Evolutionary conservation across 2,797 vertebrate genomes (phyloP).

Genomic region (Ptychobarbus kaznakovi): DNA sequence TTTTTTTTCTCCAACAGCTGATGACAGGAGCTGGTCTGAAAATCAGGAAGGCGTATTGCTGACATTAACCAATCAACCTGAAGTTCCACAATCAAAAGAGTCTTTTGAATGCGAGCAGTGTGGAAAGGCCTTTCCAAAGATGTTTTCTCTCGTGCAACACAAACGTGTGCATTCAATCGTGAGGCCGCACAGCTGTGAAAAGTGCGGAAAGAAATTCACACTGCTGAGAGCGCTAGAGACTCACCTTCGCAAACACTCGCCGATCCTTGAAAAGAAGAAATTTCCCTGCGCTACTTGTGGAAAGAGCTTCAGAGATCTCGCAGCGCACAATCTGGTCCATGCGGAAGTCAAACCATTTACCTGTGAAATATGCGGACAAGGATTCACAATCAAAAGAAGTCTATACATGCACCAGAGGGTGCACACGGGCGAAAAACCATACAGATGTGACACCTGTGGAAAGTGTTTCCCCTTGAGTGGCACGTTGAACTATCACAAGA

Average conservation of each 20-base stretch:
- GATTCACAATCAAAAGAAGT: conserved; percentile 76
- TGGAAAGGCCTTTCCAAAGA: conserved; percentile 45
- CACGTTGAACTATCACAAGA: conserved; percentile 72
- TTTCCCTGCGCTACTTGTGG: conserved; percentile 53
- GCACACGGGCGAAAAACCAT: conserved; percentile 75
- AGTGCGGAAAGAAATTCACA: conserved; percentile 74
- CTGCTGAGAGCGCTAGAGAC: conserved; percentile 71
- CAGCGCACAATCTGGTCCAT: conserved; percentile 73
- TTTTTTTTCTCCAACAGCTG: conserved; percentile 8
- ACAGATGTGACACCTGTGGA: conserved; percentile 73
- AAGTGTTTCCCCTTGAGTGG: conserved; percentile 73
- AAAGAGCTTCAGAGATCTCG: conserved; percentile 70
- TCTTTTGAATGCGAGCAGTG: conserved; percentile 38
- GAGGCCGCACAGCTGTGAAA: conserved; percentile 70
- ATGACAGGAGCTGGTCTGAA: conserved; percentile 7
- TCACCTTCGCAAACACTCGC: conserved; percentile 72
- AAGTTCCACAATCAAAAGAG: background rate
- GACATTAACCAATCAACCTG: background rate
- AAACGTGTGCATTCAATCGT: conserved; percentile 43
- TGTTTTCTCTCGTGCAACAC: conserved; percentile 46
- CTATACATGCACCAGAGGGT: conserved; percentile 72
- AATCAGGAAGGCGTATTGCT: background rate
- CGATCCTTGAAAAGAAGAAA: conserved; percentile 60
- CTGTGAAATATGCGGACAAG: conserved; percentile 72
- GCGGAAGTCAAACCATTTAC: conserved; percentile 62